phyloP scores from a whole-genome alignment of 2,888 invertebrate genomes.

The Ferdinandea cuprea region DNA sequence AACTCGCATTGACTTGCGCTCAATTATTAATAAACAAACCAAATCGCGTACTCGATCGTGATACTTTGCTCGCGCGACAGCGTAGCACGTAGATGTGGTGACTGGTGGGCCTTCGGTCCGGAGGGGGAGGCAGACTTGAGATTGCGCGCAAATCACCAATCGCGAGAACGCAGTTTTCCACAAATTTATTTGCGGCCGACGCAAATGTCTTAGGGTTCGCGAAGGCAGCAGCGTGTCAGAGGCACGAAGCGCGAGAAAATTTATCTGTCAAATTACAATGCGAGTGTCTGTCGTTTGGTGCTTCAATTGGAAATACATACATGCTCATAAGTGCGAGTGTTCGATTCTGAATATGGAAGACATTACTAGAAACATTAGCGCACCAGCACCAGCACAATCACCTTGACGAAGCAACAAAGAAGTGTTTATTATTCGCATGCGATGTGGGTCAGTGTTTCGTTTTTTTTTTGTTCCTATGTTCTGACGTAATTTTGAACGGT shows the following conservation, averaged over 20 bases:
- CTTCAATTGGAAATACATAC: conserved; percentile 23
- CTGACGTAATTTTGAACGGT: conserved; percentile 38
- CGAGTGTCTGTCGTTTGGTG: neutral
- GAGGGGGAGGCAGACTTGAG: neutral
- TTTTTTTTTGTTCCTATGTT: conserved; percentile 2
- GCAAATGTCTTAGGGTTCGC: conserved; percentile 41
- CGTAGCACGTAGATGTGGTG: neutral
- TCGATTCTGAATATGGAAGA: conserved; percentile 4
- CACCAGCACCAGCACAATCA: conserved; percentile 1
- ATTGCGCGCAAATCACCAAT: conserved; percentile 39
- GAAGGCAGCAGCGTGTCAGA: neutral
- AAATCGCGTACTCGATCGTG: conserved; percentile 55
- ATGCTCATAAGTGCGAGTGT: conserved; percentile 16
- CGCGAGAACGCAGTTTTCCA: conserved; percentile 53
- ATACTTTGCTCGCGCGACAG: conserved; percentile 31
- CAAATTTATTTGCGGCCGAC: conserved; percentile 55
- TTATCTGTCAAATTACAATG: conserved; percentile 44
- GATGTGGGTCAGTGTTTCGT: conserved; percentile 61
- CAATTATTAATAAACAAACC: conserved; percentile 67
- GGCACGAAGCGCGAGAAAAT: conserved; percentile 14
- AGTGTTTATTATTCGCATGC: conserved; percentile 28
- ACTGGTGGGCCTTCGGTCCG: neutral
- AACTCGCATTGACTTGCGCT: conserved; percentile 58
- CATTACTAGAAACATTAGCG: conserved; percentile 5
- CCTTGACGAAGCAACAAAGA: conserved; percentile 20